These are phyloP conservation scores for Prionace glauca DNA, from an alignment of 2,797 vertebrate genomes.

Conservation along the genomic window DNA sequence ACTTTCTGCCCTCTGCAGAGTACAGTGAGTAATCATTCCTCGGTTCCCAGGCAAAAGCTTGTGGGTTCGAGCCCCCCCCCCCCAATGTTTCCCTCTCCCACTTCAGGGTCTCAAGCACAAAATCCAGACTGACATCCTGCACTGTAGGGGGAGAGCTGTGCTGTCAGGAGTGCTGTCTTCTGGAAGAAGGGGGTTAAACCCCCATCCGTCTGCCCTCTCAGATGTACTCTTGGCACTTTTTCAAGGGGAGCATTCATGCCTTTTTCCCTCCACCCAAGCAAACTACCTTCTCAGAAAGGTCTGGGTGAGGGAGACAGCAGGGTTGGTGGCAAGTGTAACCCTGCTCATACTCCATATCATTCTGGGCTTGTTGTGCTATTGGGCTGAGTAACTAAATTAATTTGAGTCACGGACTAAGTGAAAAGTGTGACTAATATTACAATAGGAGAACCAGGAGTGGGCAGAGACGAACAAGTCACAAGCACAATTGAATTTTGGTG, in stretches of 20 bases:
- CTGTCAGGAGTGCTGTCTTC: background rate
- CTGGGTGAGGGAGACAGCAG: background rate
- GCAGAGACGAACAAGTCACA: background rate
- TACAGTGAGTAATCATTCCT: background rate
- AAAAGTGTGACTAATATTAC: background rate
- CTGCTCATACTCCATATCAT: background rate
- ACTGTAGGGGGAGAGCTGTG: background rate
- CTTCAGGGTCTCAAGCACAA: background rate
- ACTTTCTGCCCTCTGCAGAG: background rate
- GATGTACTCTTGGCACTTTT: background rate
- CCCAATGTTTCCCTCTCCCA: too few relatives aligned
- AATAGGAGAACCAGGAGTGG: background rate
- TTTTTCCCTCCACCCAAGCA: background rate
- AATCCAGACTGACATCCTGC: background rate
- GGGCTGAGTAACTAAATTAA: background rate
- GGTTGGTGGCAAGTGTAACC: background rate
- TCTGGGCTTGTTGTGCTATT: background rate
- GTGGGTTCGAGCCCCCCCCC: background rate
- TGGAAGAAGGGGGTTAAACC: background rate
- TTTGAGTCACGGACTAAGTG: background rate
- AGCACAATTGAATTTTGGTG: background rate
- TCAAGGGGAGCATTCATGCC: background rate
- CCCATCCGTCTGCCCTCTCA: background rate
- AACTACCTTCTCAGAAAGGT: background rate
- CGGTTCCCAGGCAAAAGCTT: background rate